These are phyloP conservation scores for Cotesia congregata DNA, from an alignment of 2,888 invertebrate genomes.

Conservation along the genomic window DNA sequence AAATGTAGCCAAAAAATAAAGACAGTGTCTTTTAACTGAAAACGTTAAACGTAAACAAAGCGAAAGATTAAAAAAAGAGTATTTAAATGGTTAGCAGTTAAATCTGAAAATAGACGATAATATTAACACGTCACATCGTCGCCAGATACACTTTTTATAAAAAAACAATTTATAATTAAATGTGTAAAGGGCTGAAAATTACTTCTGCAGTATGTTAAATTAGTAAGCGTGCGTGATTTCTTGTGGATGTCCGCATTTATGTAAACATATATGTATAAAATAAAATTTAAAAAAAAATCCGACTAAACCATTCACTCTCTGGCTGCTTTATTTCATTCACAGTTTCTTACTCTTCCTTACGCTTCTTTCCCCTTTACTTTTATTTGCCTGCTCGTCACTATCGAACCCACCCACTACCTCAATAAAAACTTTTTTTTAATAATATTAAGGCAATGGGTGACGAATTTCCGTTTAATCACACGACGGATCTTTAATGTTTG, in stretches of 20 bases:
- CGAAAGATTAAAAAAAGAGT: not conserved
- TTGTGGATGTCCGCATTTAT: not conserved
- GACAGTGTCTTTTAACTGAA: too few relatives aligned
- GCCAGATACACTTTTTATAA: not conserved
- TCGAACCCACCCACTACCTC: not conserved
- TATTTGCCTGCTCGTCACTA: not conserved
- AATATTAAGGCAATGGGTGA: not conserved
- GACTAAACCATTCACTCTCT: slow-evolving; percentile 8
- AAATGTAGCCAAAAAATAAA: not conserved
- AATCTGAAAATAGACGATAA: not conserved
- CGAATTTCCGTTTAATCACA: not conserved
- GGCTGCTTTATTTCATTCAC: slow-evolving; percentile 32
- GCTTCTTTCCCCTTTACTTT: not conserved
- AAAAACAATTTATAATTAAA: not conserved
- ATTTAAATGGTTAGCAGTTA: not conserved
- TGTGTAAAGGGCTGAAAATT: not conserved
- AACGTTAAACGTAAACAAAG: not conserved
- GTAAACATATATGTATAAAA: slow-evolving; percentile 8
- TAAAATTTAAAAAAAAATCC: not conserved
- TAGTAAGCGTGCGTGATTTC: not conserved
- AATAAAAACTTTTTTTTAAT: not conserved
- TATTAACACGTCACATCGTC: slow-evolving; percentile 1
- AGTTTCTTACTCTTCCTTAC: not conserved
- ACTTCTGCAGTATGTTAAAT: not conserved
- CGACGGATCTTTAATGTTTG: not conserved